phyloP scores from a whole-genome alignment of 2,113 vertebrate species.

The Ariopsis seemanni region DNA sequence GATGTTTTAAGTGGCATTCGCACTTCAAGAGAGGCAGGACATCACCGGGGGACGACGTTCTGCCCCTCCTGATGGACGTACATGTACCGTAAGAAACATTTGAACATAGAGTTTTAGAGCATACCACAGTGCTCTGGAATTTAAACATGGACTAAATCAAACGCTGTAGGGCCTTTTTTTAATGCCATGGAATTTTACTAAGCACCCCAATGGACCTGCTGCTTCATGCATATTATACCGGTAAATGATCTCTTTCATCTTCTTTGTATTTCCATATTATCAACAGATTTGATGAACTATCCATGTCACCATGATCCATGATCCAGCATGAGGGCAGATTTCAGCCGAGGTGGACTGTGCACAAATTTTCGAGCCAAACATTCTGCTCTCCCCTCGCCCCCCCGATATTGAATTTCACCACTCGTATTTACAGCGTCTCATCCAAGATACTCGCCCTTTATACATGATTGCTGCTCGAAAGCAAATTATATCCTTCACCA shows the following conservation, averaged over 20 bases:
- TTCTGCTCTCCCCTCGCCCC: conserved; percentile 32
- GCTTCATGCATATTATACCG: conserved; percentile 62
- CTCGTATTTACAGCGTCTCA: conserved; percentile 48
- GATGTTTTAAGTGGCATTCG: too few species aligned
- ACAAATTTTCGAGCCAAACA: conserved; percentile 18
- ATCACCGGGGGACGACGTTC: too few species aligned
- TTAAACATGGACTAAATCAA: conserved; percentile 41
- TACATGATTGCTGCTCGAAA: conserved; percentile 33
- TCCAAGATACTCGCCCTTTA: conserved; percentile 19
- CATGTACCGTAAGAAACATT: background rate
- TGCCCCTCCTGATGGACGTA: too few species aligned
- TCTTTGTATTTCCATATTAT: conserved; percentile 63
- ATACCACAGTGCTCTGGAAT: conserved; percentile 27
- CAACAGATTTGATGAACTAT: background rate
- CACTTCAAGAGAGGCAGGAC: too few species aligned
- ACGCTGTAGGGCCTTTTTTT: background rate
- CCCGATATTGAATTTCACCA: conserved; percentile 44
- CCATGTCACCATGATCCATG: background rate
- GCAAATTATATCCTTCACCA: conserved; percentile 40
- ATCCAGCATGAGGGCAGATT: conserved; percentile 25
- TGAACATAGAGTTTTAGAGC: conserved; percentile 1
- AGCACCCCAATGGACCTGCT: conserved; percentile 53
- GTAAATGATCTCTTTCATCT: conserved; percentile 69
- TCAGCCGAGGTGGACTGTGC: conserved; percentile 36
- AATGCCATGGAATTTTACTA: background rate